Conservation (phyloP, 2,797 vertebrate species). For the Peromyscus melanophrys region DNA sequence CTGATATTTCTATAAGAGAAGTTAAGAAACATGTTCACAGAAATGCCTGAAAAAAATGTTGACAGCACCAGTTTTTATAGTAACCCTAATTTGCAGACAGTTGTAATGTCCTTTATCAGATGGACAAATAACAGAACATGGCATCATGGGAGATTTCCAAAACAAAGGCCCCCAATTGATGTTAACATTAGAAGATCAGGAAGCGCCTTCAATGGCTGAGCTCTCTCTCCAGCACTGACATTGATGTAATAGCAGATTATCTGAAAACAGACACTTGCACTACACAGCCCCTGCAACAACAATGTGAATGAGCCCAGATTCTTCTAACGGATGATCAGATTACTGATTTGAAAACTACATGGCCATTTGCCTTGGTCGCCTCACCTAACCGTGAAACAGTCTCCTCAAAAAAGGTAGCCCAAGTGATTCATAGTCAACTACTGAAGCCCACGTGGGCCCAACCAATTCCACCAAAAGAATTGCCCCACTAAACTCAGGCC, state of each 20-base stretch:
- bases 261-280: background rate
- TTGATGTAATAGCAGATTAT: background rate
- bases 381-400: background rate
- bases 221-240: background rate
- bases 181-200: background rate
- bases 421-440: background rate
- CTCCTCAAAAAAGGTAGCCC: background rate
- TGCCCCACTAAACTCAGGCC: slow-evolving; percentile 24
- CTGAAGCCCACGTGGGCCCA: background rate
- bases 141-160: background rate
- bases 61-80: background rate
- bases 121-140: background rate
- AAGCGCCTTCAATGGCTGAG: background rate
- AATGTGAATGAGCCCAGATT: background rate
- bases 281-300: background rate
- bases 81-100: background rate
- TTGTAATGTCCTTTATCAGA: background rate
- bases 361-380: background rate
- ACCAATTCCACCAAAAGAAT: slow-evolving; percentile 6
- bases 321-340: background rate
- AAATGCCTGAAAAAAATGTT: slow-evolving; percentile 33
- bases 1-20: slow-evolving; percentile 18
- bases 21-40: background rate
- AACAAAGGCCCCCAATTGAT: background rate
- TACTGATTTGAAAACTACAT: background rate